Evolutionary conservation across 2,888 invertebrate genomes (phyloP).

Genomic region (Ormyrus thymus): DNA sequence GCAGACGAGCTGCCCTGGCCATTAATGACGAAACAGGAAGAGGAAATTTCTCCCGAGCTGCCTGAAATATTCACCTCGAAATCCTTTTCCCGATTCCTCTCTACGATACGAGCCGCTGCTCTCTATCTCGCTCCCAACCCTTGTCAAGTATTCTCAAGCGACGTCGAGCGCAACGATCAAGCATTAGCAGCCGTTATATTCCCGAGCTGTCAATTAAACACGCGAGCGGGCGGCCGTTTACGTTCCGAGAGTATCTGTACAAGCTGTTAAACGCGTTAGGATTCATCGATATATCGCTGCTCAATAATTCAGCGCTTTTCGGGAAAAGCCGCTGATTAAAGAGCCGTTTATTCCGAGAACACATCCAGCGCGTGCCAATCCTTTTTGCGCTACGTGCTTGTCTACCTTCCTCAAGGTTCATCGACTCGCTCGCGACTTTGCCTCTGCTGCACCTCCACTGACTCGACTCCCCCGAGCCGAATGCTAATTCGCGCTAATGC

Average conservation of each 20-base stretch:
- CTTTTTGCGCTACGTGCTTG: neutral
- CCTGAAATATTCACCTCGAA: slow-evolving; percentile 40
- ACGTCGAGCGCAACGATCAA: slow-evolving; percentile 44
- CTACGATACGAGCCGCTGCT: neutral
- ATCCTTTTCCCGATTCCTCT: slow-evolving; percentile 47
- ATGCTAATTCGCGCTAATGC: too few species aligned
- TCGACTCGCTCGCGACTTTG: slow-evolving; percentile 37
- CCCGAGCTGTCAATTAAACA: slow-evolving; percentile 52
- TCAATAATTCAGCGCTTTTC: slow-evolving; percentile 19
- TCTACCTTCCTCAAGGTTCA: slow-evolving; percentile 34
- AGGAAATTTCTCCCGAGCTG: slow-evolving; percentile 29
- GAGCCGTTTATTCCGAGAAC: too few species aligned
- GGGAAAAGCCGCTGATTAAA: slow-evolving; percentile 40
- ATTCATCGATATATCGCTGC: slow-evolving; percentile 45
- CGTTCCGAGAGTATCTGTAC: slow-evolving; percentile 25
- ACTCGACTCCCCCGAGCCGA: neutral
- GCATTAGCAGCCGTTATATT: slow-evolving; percentile 27
- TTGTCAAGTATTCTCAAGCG: slow-evolving; percentile 50
- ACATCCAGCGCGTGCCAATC: too few species aligned
- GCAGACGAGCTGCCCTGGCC: neutral
- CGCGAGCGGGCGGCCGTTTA: slow-evolving; percentile 14
- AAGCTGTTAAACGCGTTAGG: slow-evolving; percentile 40
- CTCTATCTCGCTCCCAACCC: slow-evolving; percentile 23
- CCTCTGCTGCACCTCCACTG: neutral
- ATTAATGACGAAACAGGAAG: slow-evolving; percentile 40